Conservation (phyloP, 2,113 vertebrate species). For the Oreochromis tanganicae region DNA sequence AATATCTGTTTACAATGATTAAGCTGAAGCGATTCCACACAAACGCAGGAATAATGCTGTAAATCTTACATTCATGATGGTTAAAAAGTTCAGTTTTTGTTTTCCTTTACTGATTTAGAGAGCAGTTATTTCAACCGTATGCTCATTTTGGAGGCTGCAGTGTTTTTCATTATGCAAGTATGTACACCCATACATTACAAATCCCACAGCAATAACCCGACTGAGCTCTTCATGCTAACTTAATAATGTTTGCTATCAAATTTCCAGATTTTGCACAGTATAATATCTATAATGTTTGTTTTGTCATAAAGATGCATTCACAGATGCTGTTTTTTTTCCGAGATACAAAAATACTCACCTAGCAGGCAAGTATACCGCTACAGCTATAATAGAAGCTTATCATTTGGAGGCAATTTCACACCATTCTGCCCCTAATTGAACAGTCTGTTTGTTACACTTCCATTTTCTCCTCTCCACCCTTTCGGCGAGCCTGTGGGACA, state of each 20-base stretch:
- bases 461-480: conserved; percentile 67
- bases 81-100: background rate
- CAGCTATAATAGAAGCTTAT: conserved; percentile 75
- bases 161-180: background rate
- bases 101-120: background rate
- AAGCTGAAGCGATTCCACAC: background rate
- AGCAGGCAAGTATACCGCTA: conserved; percentile 49
- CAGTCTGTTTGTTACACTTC: conserved; percentile 78
- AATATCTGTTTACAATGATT: background rate
- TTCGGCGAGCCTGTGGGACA: conserved; percentile 70
- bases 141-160: background rate
- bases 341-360: conserved; percentile 59
- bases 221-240: background rate
- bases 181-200: background rate
- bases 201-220: background rate
- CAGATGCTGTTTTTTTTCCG: background rate
- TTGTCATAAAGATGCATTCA: conserved; percentile 31
- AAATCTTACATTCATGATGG: background rate
- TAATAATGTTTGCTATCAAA: background rate
- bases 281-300: conserved; percentile 2
- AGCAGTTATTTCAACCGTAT: background rate
- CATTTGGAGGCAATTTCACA: conserved; percentile 81
- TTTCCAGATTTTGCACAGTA: background rate
- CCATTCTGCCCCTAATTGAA: conserved; percentile 78
- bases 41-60: background rate